Conservation (phyloP, 1,140 invertebrate species). For the Platorchestia sp. region DNA sequence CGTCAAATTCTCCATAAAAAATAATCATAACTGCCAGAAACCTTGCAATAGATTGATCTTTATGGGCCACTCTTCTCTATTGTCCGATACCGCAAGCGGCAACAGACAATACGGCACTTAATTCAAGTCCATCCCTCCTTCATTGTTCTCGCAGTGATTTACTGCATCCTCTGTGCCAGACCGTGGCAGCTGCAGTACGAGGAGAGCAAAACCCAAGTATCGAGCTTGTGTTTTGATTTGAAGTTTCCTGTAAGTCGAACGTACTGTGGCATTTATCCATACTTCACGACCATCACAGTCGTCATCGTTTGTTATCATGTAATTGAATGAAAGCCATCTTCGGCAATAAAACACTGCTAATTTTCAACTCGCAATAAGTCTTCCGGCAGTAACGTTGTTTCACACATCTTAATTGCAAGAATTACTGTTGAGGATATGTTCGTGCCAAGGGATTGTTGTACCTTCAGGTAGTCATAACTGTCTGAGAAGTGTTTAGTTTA, state of each 20-base stretch:
- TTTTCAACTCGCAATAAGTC: not conserved
- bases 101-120: conserved; percentile 7
- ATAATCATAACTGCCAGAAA: not conserved
- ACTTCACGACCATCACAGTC: not conserved
- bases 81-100: conserved; percentile 3
- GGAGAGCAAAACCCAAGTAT: not conserved
- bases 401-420: not conserved
- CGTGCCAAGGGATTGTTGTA: not conserved
- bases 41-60: not conserved
- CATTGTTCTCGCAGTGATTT: not conserved
- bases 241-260: not conserved
- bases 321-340: not conserved
- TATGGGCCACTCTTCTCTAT: not conserved
- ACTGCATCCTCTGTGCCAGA: not conserved
- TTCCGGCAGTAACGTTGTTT: not conserved
- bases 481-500: not conserved
- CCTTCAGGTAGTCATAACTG: not conserved
- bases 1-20: not conserved
- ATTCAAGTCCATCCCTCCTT: not conserved
- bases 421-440: not conserved
- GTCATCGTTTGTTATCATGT: not conserved
- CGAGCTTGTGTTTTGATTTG: not conserved
- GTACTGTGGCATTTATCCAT: not conserved
- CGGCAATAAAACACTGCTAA: not conserved
- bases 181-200: not conserved